Evolutionary conservation across 2,888 invertebrate genomes (phyloP), one percentile per base, ranked within the genome.

Genomic region (Cataglyphis rosenhaueri): DNA sequence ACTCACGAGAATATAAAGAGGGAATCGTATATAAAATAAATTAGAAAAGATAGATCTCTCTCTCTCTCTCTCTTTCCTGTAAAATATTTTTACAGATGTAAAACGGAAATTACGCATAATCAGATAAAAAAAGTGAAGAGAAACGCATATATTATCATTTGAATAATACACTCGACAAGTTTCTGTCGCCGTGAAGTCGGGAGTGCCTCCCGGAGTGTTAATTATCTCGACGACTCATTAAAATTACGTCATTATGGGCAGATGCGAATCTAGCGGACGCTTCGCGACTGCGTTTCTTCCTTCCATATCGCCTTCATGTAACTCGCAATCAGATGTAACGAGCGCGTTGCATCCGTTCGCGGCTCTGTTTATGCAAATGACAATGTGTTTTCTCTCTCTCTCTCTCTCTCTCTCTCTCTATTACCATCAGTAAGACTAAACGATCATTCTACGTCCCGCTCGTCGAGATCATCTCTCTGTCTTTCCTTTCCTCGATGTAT

Each of bases 331-430:
- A 25, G 59, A 48, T 29, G 29, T 41, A 62, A 79, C 32, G 29
- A 38, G 29, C 29, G 21, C 29, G n/a, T 44, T n/a, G 70, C 38
- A 64, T 52, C 29, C 29, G 18, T 55, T 18, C 29, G n/a, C 38
- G 41, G 25, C 52, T 81, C 62, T 29, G n/a, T 82, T 75, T 82
- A 68, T 75, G 68, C 75, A 68, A 75, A 68, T 66, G 41, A 59
- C n/a, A 59, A 48, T 59, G 64, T 25, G n/a, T 32, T 35, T 52
- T 78, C 55, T 68, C 55, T 29, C 32, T 52, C 38, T 35, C 62
- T 29, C 32, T 52, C 38, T 32, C 66, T 61, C 61, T 18, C 15
- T 15, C 57, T 29, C 32, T 52, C 66, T 41, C 41, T 61, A 52
- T 18, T 0, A 64, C 35, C 12, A 2, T 10, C 35, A 9, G 35